phyloP scores from a whole-genome alignment of 2,113 vertebrate genomes.

The Heterocephalus glaber region DNA sequence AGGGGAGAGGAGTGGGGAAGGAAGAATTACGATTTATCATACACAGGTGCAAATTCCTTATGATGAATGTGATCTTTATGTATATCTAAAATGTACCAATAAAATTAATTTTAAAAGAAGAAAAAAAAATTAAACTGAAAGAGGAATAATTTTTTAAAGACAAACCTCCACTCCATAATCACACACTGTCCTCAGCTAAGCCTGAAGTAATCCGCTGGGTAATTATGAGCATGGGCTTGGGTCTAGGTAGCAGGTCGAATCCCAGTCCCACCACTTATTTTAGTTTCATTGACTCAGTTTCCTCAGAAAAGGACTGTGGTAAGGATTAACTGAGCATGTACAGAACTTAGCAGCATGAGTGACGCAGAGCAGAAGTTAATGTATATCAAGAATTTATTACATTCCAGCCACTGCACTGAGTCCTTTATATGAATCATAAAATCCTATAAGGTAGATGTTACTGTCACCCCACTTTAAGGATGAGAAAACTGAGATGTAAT shows the following conservation, averaged over 20 bases:
- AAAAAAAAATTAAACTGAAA: neutral
- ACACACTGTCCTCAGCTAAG: neutral
- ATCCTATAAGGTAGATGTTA: neutral
- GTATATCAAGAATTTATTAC: too few species aligned
- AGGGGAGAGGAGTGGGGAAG: neutral
- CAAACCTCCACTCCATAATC: neutral
- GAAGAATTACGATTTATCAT: neutral
- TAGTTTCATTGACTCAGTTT: neutral
- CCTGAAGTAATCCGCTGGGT: neutral
- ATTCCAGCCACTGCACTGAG: neutral
- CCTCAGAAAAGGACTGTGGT: neutral
- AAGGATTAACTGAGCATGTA: neutral
- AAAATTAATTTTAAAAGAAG: neutral
- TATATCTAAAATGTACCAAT: neutral
- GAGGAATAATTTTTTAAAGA: neutral
- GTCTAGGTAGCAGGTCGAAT: neutral
- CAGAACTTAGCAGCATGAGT: neutral
- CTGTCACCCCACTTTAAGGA: neutral
- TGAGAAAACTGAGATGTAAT: neutral
- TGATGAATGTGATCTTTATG: neutral
- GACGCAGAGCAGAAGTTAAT: neutral
- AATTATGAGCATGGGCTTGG: too few species aligned
- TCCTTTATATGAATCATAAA: neutral
- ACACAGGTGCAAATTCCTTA: neutral
- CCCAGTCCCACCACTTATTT: neutral